Evolutionary conservation across 2,113 vertebrate genomes (phyloP).

Genomic region (Gracilinanus agilis): DNA sequence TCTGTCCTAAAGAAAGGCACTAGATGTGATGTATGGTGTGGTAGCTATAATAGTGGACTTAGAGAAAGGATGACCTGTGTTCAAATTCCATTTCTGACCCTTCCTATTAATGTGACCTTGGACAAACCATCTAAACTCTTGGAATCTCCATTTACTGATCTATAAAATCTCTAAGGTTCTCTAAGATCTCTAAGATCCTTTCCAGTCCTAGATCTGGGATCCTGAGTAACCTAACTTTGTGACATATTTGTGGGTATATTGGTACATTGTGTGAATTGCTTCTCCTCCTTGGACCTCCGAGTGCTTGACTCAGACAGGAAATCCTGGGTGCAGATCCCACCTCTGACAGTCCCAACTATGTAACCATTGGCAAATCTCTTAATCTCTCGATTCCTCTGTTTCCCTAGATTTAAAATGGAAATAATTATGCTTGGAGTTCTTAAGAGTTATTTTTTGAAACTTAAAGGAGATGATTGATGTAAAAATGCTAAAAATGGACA

Average conservation of each 20-base stretch:
- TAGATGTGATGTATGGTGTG: background rate
- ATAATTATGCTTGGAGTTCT: background rate
- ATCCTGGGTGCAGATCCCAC: background rate
- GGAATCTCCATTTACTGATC: background rate
- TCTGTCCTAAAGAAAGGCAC: background rate
- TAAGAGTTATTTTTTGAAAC: background rate
- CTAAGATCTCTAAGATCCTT: background rate
- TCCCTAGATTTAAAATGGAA: background rate
- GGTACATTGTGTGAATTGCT: background rate
- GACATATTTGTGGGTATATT: background rate
- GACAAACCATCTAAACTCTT: background rate
- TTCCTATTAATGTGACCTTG: background rate
- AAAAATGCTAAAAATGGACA: background rate
- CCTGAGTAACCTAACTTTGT: background rate
- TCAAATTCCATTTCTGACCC: background rate
- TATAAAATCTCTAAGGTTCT: no score
- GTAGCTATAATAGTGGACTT: background rate
- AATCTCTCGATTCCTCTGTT: background rate
- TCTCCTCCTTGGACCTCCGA: background rate
- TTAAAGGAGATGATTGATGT: background rate
- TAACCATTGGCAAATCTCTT: background rate
- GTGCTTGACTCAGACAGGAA: background rate
- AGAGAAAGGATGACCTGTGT: background rate
- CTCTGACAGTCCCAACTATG: background rate
- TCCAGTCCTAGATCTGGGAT: background rate